Base-by-base conservation (phyloP, 2,113 vertebrate species). In the Grantiella picta region DNA sequence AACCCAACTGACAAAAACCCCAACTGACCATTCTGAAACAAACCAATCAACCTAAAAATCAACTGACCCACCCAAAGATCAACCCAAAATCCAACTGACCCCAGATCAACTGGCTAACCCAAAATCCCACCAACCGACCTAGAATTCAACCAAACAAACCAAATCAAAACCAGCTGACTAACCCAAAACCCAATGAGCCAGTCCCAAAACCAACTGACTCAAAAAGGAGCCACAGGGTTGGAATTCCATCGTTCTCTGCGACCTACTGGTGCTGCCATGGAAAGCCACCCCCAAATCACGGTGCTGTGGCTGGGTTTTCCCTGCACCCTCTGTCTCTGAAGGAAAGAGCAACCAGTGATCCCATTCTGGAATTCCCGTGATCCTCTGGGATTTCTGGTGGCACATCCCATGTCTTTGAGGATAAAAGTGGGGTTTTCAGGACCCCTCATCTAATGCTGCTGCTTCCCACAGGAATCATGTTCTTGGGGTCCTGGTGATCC, bases 281-380 rank as follows among this genome's bases (percentile, higher is more conserved):
- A 59, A 33, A 52, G 27, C 22, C 21, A 4, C 27, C 42, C 27
- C 72, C 36, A 40, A 36, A 33, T 60, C 72, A 45, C 33, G 3
- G 44, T 31, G 44, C 21, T 24, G 16, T 4, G 5, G 44, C 82
- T 27, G 53, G 17, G 27, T 19, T 68, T 60, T 27, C 31, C 33
- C 5, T 38, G 27, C 17, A 27, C 15, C 22, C 16, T 35, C 56
- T 53, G 13, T 53, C 27, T 84, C 22, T 5, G 11, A 54, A 54
- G 21, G 27, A 31, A 68, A 50, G 21, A 27, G 22, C 53, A 22
- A 18, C 27, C 17, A 3, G 0, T 9, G 17, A 27, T 44, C 53
- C 83, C 2, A 0, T 15, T 36, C 27, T 77, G 36, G 36, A 36
- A 60, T 77, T 33, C 21, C 45, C 0, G 0, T 11, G 31, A 44